Percentiles rank a stretch among this genome's conserved stretches.
Evolutionary conservation across 64 coral and sea anemone species (phyloP).

Genomic region (Porites australiensis): DNA sequence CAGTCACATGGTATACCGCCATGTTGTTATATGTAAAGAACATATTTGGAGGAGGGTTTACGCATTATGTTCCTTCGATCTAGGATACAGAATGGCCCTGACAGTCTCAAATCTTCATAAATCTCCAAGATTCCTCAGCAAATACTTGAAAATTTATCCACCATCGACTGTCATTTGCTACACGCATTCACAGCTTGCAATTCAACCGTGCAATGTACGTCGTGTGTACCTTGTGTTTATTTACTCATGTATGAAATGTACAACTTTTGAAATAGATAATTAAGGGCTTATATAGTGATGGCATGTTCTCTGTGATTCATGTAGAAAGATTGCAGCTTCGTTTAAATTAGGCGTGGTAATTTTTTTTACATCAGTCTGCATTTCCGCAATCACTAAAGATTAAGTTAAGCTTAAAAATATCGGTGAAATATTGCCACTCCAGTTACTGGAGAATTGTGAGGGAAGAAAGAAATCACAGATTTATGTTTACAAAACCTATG

Average conservation of each 20-base stretch:
- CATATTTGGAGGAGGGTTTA: not conserved
- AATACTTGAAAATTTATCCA: conserved; percentile 22
- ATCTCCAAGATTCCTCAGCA: conserved; percentile 18
- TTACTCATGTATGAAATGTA: not conserved
- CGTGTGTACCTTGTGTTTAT: not conserved
- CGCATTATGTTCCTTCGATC: not conserved
- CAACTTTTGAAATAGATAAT: not conserved
- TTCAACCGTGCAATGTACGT: conserved; percentile 20
- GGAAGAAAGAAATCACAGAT: too few species aligned
- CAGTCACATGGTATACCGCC: not conserved
- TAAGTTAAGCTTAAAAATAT: too few species aligned
- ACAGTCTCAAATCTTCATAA: conserved; percentile 5
- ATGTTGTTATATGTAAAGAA: not conserved
- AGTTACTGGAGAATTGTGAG: too few species aligned
- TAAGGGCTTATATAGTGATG: too few species aligned
- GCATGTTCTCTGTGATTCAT: too few species aligned
- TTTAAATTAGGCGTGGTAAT: too few species aligned
- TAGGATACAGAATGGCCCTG: conserved; percentile 11
- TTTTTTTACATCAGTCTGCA: too few species aligned
- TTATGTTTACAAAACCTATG: too few species aligned
- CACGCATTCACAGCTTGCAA: conserved; percentile 38
- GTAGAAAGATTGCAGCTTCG: too few species aligned
- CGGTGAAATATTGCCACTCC: too few species aligned
- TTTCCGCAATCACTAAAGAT: too few species aligned
- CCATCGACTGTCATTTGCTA: conserved; percentile 23